A percentile compares a stretch with the other conserved stretches of the same genome.
These are phyloP conservation scores for Clostera curtula DNA, from an alignment of 2,888 invertebrate species.

Conservation along the genomic window DNA sequence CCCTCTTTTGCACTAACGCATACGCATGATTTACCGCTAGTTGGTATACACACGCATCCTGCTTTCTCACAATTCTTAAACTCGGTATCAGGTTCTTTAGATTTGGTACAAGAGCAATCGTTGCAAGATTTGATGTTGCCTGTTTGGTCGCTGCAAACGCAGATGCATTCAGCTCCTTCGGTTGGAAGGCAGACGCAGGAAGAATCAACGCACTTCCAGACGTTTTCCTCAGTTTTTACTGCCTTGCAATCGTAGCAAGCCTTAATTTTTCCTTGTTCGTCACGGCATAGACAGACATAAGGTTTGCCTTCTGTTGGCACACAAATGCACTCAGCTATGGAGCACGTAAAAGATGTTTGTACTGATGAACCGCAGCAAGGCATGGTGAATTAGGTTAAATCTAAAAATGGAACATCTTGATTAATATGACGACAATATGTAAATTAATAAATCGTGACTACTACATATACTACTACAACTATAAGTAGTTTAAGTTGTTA, in stretches of 20 bases:
- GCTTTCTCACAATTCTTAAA: slow-evolving; percentile 19
- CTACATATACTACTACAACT: no score
- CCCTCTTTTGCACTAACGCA: slow-evolving; percentile 27
- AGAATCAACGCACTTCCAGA: slow-evolving; percentile 23
- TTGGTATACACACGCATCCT: slow-evolving; percentile 25
- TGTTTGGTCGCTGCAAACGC: slow-evolving; percentile 25
- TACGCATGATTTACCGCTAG: slow-evolving; percentile 23
- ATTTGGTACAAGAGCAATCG: slow-evolving; percentile 23
- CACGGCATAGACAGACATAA: slow-evolving; percentile 24
- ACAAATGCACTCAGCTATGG: slow-evolving; percentile 33
- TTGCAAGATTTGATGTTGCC: slow-evolving; percentile 22
- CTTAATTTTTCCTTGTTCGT: slow-evolving; percentile 15
- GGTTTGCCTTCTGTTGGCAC: slow-evolving; percentile 24
- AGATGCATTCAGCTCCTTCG: slow-evolving; percentile 20
- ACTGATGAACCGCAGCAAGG: slow-evolving; percentile 33
- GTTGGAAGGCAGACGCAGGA: slow-evolving; percentile 20
- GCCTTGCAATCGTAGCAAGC: slow-evolving; percentile 5
- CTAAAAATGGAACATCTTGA: no score
- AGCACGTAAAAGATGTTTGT: slow-evolving; percentile 25
- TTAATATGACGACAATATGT: no score
- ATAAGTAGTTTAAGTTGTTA: no score
- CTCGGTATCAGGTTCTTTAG: slow-evolving; percentile 11
- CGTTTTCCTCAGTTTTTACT: neutral
- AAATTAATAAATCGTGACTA: no score
- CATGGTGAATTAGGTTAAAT: slow-evolving; percentile 26